Evolutionary conservation across 1,140 invertebrate species (phyloP).

Genomic region (Heliconius hermathena): DNA sequence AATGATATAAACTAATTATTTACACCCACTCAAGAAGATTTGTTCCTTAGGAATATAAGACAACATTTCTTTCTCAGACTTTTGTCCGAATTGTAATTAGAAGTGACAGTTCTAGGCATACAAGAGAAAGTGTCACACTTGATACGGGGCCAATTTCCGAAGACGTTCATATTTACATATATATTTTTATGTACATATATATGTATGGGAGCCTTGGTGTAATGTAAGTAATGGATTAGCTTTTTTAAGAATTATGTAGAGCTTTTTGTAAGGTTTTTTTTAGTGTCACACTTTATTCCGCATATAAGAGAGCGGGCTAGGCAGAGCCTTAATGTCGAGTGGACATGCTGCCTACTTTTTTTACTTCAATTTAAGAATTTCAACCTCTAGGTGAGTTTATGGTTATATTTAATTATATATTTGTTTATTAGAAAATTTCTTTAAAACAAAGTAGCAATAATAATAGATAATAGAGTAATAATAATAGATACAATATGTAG

Average conservation of each 20-base stretch:
- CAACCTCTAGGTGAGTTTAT: too few species aligned
- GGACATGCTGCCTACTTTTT: too few species aligned
- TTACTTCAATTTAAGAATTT: too few species aligned
- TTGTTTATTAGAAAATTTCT: too few species aligned
- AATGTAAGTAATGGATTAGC: neutral
- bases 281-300: neutral
- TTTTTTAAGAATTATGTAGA: neutral
- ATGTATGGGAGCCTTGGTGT: neutral
- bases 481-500: too few species aligned
- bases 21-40: neutral
- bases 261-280: neutral
- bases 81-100: constrained; percentile 8
- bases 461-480: too few species aligned
- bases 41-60: neutral
- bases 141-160: neutral
- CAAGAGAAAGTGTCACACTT: constrained; percentile 2
- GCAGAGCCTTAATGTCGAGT: neutral
- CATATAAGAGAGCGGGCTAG: too few species aligned
- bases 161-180: constrained; percentile 8
- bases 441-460: too few species aligned
- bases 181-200: neutral
- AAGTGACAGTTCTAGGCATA: neutral
- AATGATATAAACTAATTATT: too few species aligned
- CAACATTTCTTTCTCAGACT: neutral
- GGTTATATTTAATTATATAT: too few species aligned